Conservation (phyloP, 2,797 vertebrate species). For the Chelon auratus region DNA sequence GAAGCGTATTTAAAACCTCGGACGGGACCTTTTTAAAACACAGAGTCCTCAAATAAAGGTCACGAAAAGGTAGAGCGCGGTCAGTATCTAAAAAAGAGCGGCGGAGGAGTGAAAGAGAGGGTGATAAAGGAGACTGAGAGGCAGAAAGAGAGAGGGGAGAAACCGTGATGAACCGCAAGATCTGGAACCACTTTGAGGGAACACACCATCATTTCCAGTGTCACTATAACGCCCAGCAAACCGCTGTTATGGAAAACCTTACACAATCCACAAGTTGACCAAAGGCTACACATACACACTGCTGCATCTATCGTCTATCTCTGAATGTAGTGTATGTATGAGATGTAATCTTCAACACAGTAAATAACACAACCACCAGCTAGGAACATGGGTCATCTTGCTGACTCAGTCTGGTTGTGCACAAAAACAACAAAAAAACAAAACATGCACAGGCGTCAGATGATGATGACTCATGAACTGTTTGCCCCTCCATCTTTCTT, state of each 20-base stretch:
- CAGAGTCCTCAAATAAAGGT: constrained; percentile 22
- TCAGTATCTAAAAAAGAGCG: constrained; percentile 1
- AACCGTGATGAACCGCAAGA: constrained; percentile 47
- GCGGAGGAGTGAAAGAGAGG: not conserved
- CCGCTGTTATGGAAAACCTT: constrained; percentile 45
- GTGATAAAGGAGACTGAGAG: constrained; percentile 8
- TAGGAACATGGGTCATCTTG: constrained; percentile 2
- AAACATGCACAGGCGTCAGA: constrained; percentile 10
- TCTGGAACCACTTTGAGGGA: constrained; percentile 71
- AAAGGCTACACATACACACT: constrained; percentile 9
- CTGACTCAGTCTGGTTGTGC: constrained; percentile 9
- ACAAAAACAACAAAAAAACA: constrained; percentile 1
- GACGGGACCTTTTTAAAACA: constrained; percentile 29
- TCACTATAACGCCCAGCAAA: constrained; percentile 47
- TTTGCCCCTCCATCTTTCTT: not conserved
- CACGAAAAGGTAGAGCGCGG: constrained; percentile 10
- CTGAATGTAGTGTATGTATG: not conserved
- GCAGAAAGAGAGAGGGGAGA: constrained; percentile 21
- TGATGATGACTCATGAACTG: constrained; percentile 16
- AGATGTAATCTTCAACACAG: constrained; percentile 2
- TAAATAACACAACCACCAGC: constrained; percentile 4
- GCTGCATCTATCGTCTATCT: not conserved
- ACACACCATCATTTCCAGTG: constrained; percentile 62
- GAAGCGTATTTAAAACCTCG: constrained; percentile 28
- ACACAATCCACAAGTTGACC: constrained; percentile 44